Percentiles rank a stretch among this genome's conserved stretches.
phyloP scores from a whole-genome alignment of 2,113 vertebrate genomes.

The Beaufortia kweichowensis region DNA sequence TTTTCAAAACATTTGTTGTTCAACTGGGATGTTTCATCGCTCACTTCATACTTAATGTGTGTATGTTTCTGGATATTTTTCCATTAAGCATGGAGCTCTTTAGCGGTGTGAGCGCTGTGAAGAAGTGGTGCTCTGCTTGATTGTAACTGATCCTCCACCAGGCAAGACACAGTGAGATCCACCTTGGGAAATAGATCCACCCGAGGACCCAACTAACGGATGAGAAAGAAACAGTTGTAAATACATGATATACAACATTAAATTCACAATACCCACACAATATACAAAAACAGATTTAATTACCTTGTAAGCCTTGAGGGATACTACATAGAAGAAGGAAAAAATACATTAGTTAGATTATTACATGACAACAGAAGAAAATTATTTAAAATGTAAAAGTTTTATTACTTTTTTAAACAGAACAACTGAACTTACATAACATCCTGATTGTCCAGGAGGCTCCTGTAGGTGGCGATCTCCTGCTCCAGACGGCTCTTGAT shows the following conservation, averaged over 20 bases:
- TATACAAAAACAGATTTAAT: constrained; percentile 19
- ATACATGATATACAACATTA: background rate
- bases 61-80: constrained; percentile 33
- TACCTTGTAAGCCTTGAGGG: constrained; percentile 55
- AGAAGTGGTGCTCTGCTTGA: background rate
- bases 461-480: constrained; percentile 78
- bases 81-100: constrained; percentile 60
- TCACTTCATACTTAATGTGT: background rate
- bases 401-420: too few relatives aligned
- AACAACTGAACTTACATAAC: constrained; percentile 60
- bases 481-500: constrained; percentile 78
- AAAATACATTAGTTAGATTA: background rate
- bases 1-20: background rate
- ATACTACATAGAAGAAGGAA: constrained; percentile 49
- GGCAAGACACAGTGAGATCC: constrained; percentile 59
- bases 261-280: background rate
- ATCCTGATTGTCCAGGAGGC: constrained; percentile 75
- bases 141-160: constrained; percentile 61
- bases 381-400: too few relatives aligned
- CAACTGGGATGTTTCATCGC: background rate
- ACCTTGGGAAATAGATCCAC: constrained; percentile 35
- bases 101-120: constrained; percentile 58
- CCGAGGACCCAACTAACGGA: constrained; percentile 59
- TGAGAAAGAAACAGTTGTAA: background rate
- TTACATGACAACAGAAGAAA: background rate